Conservation (phyloP, 2,888 invertebrate genomes). For the Eumerus sabulonum region DNA sequence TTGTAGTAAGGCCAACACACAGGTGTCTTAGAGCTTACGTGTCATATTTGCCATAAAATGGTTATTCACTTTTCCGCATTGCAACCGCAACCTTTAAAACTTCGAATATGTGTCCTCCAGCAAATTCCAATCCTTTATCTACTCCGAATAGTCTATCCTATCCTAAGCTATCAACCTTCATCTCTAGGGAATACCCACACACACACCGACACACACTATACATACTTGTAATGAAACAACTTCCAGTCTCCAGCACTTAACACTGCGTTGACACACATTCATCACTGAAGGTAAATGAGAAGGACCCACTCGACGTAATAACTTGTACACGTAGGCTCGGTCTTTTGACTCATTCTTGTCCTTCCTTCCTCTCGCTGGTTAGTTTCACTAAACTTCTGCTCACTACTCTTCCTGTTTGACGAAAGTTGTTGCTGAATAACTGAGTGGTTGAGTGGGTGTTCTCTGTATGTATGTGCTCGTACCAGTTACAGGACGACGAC, state of each 20-base stretch:
- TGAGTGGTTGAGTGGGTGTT: slow-evolving; percentile 18
- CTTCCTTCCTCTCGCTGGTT: too few relatives aligned
- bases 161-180: slow-evolving; percentile 5
- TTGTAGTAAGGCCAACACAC: not conserved
- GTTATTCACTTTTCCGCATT: slow-evolving; percentile 65
- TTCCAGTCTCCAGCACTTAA: not conserved
- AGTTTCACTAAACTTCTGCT: slow-evolving; percentile 2
- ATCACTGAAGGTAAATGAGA: slow-evolving; percentile 61
- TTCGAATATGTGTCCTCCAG: slow-evolving; percentile 60
- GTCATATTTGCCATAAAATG: slow-evolving; percentile 62
- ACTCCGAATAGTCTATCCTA: not conserved
- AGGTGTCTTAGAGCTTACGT: slow-evolving; percentile 15
- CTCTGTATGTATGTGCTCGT: too few relatives aligned
- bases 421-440: slow-evolving; percentile 28
- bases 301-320: slow-evolving; percentile 63
- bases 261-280: slow-evolving; percentile 57
- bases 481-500: not conserved
- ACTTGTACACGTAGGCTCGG: slow-evolving; percentile 53
- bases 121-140: slow-evolving; percentile 54
- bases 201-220: not conserved
- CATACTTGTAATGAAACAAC: slow-evolving; percentile 32
- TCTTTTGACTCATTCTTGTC: not conserved
- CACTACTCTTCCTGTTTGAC: slow-evolving; percentile 16
- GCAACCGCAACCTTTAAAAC: slow-evolving; percentile 54
- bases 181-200: slow-evolving; percentile 9